Conservation (phyloP, 2,888 invertebrate genomes). For the Priocnemis perturbator region DNA sequence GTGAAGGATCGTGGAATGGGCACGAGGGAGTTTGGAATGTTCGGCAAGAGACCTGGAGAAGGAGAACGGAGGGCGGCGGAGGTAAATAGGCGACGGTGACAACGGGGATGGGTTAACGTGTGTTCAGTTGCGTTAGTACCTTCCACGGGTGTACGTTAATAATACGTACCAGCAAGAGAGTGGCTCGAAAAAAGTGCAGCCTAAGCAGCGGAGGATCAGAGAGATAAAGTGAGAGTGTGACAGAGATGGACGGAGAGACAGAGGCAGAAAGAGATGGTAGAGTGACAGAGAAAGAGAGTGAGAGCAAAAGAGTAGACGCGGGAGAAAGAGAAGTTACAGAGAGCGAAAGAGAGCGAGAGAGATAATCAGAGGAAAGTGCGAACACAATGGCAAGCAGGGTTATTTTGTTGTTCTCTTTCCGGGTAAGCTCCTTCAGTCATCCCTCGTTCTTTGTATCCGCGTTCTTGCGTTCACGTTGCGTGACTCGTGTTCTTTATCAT, state of each 20-base stretch:
- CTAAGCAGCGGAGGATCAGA: slow-evolving; percentile 58
- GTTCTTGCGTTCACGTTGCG: slow-evolving; percentile 55
- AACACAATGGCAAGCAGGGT: slow-evolving; percentile 71
- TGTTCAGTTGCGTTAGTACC: slow-evolving; percentile 64
- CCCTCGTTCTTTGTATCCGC: slow-evolving; percentile 56
- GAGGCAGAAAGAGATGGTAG: slow-evolving; percentile 27
- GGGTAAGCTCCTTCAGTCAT: slow-evolving; percentile 65
- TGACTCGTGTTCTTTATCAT: slow-evolving; percentile 52
- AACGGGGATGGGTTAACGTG: slow-evolving; percentile 49
- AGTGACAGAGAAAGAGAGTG: slow-evolving; percentile 34
- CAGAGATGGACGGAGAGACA: slow-evolving; percentile 33
- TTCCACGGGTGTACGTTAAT: slow-evolving; percentile 60
- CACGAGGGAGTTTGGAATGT: slow-evolving; percentile 34
- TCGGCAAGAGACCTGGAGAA: slow-evolving; percentile 35
- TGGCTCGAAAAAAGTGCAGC: slow-evolving; percentile 61
- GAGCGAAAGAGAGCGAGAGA: slow-evolving; percentile 35
- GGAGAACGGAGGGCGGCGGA: slow-evolving; percentile 10
- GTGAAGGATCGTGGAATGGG: slow-evolving; percentile 24
- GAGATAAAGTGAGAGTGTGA: slow-evolving; percentile 26
- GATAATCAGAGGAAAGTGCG: slow-evolving; percentile 55
- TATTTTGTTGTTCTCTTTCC: slow-evolving; percentile 59
- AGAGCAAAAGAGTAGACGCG: slow-evolving; percentile 22
- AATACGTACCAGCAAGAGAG: slow-evolving; percentile 53
- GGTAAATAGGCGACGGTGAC: slow-evolving; percentile 28
- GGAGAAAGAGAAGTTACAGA: slow-evolving; percentile 19